These are phyloP conservation scores for Dromaius novaehollandiae DNA, from an alignment of 2,113 vertebrate species.

Conservation along the genomic window DNA sequence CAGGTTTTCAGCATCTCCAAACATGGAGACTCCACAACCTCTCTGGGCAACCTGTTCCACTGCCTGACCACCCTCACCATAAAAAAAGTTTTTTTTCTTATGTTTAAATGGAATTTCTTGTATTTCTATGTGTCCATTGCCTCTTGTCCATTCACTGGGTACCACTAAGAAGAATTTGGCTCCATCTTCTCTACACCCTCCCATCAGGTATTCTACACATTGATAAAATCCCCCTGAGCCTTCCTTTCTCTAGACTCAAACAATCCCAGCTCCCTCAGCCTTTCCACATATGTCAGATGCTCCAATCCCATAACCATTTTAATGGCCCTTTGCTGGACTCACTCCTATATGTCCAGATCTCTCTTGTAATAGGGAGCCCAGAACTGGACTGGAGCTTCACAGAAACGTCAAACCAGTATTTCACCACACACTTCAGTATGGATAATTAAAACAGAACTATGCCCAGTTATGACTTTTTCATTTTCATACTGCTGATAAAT, in stretches of 20 bases:
- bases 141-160: background rate
- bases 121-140: background rate
- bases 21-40: background rate
- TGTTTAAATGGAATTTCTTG: background rate
- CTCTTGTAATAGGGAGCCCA: background rate
- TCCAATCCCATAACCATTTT: background rate
- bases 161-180: background rate
- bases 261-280: background rate
- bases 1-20: background rate
- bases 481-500: background rate
- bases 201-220: background rate
- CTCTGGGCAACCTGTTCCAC: background rate
- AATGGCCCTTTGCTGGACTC: background rate
- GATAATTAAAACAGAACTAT: background rate
- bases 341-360: background rate
- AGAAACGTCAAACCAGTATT: background rate
- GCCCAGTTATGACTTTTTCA: background rate
- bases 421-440: background rate
- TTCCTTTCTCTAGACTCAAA: background rate
- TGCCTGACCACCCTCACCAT: background rate
- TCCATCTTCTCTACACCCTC: background rate
- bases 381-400: background rate
- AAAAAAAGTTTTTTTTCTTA: background rate
- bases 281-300: background rate
- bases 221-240: background rate